phyloP scores from a whole-genome alignment of 2,888 invertebrate species.

The Lasioglossum morio region DNA sequence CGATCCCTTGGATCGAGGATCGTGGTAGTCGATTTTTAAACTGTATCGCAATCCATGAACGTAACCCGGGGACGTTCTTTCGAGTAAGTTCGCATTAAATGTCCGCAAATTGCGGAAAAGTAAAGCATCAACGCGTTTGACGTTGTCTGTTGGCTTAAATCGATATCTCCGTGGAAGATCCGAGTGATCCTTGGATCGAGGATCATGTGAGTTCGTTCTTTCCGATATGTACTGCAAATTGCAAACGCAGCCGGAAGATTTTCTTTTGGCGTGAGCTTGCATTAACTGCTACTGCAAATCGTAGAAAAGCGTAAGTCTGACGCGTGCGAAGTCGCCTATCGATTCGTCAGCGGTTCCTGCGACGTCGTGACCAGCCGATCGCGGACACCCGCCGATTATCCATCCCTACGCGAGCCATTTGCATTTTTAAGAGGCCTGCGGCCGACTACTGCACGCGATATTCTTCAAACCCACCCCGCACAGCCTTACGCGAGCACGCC shows the following conservation, averaged over 20 bases:
- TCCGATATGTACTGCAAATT: not conserved
- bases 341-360: not conserved
- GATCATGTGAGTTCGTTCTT: not conserved
- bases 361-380: constrained; percentile 22
- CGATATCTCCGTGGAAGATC: no score
- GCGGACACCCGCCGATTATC: constrained; percentile 9
- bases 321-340: not conserved
- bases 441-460: constrained; percentile 29
- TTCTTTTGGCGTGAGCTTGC: not conserved
- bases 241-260: not conserved
- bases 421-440: constrained; percentile 29
- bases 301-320: not conserved
- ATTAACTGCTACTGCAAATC: not conserved
- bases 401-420: constrained; percentile 2
- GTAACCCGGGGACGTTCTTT: no score
- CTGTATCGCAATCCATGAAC: no score
- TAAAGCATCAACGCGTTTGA: not conserved
- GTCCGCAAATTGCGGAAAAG: not conserved
- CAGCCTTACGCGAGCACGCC: not conserved
- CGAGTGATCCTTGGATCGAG: no score
- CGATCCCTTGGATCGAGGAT: no score
- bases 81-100: not conserved
- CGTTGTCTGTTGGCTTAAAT: no score
- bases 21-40: not conserved
- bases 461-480: not conserved